These are phyloP conservation scores for Hydroisotoma schaefferi DNA, from an alignment of 2,888 invertebrate genomes.

Conservation along the genomic window DNA sequence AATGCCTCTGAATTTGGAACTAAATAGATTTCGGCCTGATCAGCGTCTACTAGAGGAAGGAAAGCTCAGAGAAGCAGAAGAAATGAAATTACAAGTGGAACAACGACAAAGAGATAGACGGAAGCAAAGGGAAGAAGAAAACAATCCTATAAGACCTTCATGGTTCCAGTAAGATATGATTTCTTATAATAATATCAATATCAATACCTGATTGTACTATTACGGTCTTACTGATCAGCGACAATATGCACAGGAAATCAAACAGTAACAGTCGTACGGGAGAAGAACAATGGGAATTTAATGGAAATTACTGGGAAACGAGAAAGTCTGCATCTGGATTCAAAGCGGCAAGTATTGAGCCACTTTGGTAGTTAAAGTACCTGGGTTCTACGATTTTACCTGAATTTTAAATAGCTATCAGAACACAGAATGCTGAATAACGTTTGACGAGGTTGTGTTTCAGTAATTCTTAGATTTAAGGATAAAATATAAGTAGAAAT, in stretches of 20 bases:
- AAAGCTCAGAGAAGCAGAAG: conserved; percentile 67
- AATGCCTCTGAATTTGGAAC: too few species aligned
- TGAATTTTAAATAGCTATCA: background rate
- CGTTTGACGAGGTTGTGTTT: conserved; percentile 15
- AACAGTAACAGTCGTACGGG: conserved; percentile 53
- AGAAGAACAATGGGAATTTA: conserved; percentile 68
- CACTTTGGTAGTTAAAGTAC: conserved; percentile 60
- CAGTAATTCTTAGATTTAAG: conserved; percentile 24
- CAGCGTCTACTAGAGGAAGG: conserved; percentile 72
- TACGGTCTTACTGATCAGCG: conserved; percentile 7
- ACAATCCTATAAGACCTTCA: conserved; percentile 53
- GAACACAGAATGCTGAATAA: background rate
- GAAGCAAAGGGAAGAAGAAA: conserved; percentile 60
- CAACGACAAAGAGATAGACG: conserved; percentile 69
- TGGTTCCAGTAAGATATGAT: conserved; percentile 62
- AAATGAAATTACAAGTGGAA: conserved; percentile 67
- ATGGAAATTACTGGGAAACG: conserved; percentile 71
- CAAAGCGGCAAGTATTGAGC: conserved; percentile 57
- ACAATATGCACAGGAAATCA: conserved; percentile 55
- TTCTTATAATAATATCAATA: background rate
- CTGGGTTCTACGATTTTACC: conserved; percentile 17
- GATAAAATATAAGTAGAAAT: conserved; percentile 14
- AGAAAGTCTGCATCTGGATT: conserved; percentile 67
- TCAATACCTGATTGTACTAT: background rate
- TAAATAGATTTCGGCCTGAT: conserved; percentile 70